Percentiles rank a stretch among this genome's conserved stretches.
Conservation (phyloP, 2,113 vertebrate genomes). For the Petrocephalus zakoni region DNA sequence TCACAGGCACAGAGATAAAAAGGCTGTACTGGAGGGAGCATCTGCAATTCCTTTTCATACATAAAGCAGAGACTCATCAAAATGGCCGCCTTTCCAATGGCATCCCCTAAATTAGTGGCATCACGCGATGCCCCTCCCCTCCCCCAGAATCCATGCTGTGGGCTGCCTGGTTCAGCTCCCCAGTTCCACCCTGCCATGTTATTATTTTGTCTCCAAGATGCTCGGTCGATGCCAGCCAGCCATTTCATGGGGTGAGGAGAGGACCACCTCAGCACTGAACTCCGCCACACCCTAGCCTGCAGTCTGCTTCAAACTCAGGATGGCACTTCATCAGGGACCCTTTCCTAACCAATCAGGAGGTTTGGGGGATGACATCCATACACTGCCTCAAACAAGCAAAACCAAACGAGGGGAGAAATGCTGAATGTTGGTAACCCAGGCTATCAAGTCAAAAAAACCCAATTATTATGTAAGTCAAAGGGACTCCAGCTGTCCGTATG, state of each 20-base stretch:
- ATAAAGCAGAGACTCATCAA: slow-evolving; percentile 14
- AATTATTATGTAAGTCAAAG: not conserved
- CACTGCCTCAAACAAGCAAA: not conserved
- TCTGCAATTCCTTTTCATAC: slow-evolving; percentile 24
- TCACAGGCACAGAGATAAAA: slow-evolving; percentile 11
- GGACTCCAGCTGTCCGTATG: not conserved
- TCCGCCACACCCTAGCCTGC: not conserved
- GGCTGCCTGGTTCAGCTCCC: not conserved
- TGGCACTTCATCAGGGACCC: not conserved
- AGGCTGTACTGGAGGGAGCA: slow-evolving; percentile 18
- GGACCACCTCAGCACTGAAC: not conserved
- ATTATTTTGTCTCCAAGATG: not conserved
- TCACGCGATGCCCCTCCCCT: not conserved
- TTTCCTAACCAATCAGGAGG: not conserved
- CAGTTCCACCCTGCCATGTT: not conserved
- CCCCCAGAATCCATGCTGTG: not conserved
- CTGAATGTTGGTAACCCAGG: not conserved
- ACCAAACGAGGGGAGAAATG: not conserved
- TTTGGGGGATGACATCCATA: not conserved
- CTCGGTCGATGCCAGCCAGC: not conserved
- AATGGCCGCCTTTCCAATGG: not conserved
- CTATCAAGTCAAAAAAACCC: not conserved
- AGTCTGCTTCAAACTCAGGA: not conserved
- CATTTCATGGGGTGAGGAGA: not conserved
- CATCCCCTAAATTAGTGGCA: not conserved